Evolutionary conservation across 2,888 invertebrate species (phyloP).

Genomic region (Nemotelus nigrinus): DNA sequence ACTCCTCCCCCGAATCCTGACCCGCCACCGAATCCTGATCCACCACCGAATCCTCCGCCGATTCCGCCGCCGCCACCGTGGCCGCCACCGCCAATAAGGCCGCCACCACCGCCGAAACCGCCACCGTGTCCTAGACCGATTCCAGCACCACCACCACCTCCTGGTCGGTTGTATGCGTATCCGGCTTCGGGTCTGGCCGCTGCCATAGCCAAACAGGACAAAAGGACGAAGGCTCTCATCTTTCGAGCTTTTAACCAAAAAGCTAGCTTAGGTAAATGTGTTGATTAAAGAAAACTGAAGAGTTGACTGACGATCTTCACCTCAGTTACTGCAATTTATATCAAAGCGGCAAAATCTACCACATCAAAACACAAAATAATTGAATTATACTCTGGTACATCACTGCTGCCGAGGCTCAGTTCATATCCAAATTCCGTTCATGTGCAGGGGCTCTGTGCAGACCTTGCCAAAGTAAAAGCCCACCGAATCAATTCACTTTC

Average conservation of each 20-base stretch:
- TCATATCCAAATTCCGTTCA: slow-evolving; percentile 21
- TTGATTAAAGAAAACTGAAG: slow-evolving; percentile 63
- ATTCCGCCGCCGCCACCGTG: slow-evolving; percentile 57
- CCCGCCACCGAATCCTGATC: slow-evolving; percentile 57
- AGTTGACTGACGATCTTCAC: slow-evolving; percentile 65
- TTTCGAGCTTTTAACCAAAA: slow-evolving; percentile 50
- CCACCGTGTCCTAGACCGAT: slow-evolving; percentile 55
- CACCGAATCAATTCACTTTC: slow-evolving; percentile 34
- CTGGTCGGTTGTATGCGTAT: slow-evolving; percentile 65
- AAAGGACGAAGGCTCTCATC: slow-evolving; percentile 65
- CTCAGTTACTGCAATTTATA: slow-evolving; percentile 65
- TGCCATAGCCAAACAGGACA: slow-evolving; percentile 64
- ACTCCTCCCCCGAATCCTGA: slow-evolving; percentile 56
- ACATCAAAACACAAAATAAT: slow-evolving; percentile 38
- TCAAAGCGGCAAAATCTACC: slow-evolving; percentile 55
- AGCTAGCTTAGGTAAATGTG: slow-evolving; percentile 57
- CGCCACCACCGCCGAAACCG: slow-evolving; percentile 59
- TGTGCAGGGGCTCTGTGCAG: slow-evolving; percentile 25
- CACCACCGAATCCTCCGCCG: slow-evolving; percentile 57
- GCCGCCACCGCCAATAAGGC: slow-evolving; percentile 56
- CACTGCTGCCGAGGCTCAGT: slow-evolving; percentile 15
- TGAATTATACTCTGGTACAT: slow-evolving; percentile 45
- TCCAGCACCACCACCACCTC: slow-evolving; percentile 60
- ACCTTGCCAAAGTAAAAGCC: slow-evolving; percentile 40
- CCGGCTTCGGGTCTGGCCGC: slow-evolving; percentile 65